A percentile compares a stretch with the other conserved stretches of the same genome.
Conservation (phyloP, 2,888 invertebrate genomes). For the Amiota mariae region DNA sequence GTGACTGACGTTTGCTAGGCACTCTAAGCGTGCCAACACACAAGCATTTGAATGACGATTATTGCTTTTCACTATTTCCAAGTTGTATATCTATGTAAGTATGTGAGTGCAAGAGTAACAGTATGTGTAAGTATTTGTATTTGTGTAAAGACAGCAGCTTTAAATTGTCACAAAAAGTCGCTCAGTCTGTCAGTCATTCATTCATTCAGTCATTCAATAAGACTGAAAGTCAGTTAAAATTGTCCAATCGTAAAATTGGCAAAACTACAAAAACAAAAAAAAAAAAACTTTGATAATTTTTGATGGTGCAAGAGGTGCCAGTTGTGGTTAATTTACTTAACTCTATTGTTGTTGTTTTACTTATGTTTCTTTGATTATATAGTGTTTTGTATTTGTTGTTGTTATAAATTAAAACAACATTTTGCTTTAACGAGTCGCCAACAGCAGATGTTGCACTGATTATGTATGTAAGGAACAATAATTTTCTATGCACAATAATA, state of each 20-base stretch:
- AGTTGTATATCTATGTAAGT: no score
- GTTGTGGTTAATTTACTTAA: conserved; percentile 67
- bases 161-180: not conserved
- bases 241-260: conserved; percentile 23
- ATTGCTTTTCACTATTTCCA: not conserved
- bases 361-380: no score
- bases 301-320: conserved; percentile 56
- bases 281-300: conserved; percentile 30
- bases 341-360: conserved; percentile 54
- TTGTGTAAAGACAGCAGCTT: not conserved
- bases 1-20: not conserved
- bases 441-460: no score
- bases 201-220: conserved; percentile 23
- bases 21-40: not conserved
- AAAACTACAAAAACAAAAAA: not conserved
- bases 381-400: not conserved
- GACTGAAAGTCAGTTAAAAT: not conserved
- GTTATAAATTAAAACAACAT: not conserved
- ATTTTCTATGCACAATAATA: no score
- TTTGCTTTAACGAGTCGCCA: not conserved
- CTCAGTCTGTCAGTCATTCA: conserved; percentile 45
- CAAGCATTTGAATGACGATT: conserved; percentile 5
- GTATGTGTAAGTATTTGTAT: no score
- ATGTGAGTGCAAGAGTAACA: no score
- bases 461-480: no score